These are phyloP conservation scores for Sussaba pulchella DNA, from an alignment of 2,888 invertebrate genomes.

Conservation along the genomic window DNA sequence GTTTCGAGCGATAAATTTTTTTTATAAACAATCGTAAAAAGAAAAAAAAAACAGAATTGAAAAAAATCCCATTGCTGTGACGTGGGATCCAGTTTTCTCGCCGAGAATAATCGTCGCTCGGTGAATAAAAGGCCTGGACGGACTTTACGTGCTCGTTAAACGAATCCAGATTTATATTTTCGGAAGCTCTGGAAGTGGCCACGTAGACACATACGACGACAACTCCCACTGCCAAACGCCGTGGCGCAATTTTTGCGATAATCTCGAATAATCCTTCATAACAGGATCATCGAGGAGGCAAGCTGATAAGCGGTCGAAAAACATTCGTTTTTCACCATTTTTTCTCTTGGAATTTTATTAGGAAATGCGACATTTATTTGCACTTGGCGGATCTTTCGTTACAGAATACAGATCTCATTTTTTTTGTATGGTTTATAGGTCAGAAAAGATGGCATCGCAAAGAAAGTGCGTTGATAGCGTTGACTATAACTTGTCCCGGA, in stretches of 20 bases:
- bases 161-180: constrained; percentile 1
- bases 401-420: too few species aligned
- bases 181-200: background rate
- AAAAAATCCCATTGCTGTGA: background rate
- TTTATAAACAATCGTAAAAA: background rate
- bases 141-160: constrained; percentile 5
- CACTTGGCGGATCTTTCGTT: too few species aligned
- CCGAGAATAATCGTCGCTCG: background rate
- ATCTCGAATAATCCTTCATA: constrained; percentile 19
- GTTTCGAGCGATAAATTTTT: background rate
- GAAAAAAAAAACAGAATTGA: background rate
- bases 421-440: too few species aligned
- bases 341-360: too few species aligned
- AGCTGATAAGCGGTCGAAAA: too few species aligned
- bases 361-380: too few species aligned
- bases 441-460: too few species aligned
- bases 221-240: background rate
- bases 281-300: too few species aligned
- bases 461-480: too few species aligned
- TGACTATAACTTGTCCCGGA: too few species aligned
- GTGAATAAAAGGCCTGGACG: background rate
- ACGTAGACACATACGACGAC: constrained; percentile 1
- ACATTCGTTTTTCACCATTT: too few species aligned
- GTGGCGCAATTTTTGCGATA: constrained; percentile 25
- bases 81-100: background rate